phyloP scores from a whole-genome alignment of 2,113 vertebrate genomes.

The Pachypanchax playfairii region DNA sequence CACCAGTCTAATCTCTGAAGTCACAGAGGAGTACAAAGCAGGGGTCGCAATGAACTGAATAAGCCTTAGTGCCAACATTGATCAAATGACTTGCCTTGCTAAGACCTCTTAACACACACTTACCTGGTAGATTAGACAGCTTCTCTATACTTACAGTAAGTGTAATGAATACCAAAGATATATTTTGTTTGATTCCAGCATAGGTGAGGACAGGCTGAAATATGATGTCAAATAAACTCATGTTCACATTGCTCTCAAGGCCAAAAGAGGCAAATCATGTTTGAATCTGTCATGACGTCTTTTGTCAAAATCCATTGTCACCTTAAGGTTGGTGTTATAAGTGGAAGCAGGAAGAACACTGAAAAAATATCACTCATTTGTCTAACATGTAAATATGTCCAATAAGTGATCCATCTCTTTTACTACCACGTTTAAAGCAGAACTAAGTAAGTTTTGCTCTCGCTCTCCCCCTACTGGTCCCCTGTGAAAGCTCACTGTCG shows the following conservation, averaged over 20 bases:
- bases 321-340: slow-evolving; percentile 7
- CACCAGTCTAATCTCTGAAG: slow-evolving; percentile 63
- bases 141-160: slow-evolving; percentile 34
- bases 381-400: not conserved
- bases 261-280: not conserved
- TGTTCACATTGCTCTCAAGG: slow-evolving; percentile 7
- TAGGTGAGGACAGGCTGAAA: slow-evolving; percentile 15
- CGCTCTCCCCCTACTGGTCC: too few relatives aligned
- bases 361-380: not conserved
- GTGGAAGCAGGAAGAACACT: not conserved
- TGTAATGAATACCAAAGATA: slow-evolving; percentile 46
- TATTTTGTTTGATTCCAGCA: slow-evolving; percentile 28
- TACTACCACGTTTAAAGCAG: not conserved
- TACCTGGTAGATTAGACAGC: slow-evolving; percentile 40
- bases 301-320: not conserved
- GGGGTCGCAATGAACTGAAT: slow-evolving; percentile 55
- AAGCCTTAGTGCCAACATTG: slow-evolving; percentile 56
- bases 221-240: slow-evolving; percentile 6
- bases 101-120: slow-evolving; percentile 59
- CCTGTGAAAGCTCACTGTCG: too few relatives aligned
- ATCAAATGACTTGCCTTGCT: slow-evolving; percentile 56
- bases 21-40: slow-evolving; percentile 53
- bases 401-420: not conserved
- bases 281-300: slow-evolving; percentile 1
- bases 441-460: too few relatives aligned